Conservation (phyloP, 2,113 vertebrate species). For the Reinhardtius hippoglossoides region DNA sequence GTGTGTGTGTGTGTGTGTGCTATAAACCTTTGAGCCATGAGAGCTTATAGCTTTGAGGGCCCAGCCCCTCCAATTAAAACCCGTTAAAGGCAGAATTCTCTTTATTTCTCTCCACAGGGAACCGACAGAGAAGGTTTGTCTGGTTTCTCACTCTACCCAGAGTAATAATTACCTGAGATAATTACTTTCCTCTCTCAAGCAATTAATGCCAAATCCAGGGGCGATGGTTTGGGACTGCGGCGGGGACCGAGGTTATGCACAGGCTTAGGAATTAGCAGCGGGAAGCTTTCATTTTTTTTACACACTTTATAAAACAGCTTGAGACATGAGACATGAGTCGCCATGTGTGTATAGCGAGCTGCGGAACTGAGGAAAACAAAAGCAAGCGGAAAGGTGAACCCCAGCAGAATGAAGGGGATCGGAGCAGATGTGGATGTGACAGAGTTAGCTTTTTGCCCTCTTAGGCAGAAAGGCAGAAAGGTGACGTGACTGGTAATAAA, state of each 20-base stretch:
- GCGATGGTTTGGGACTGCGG: constrained; percentile 70
- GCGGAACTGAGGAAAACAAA: constrained; percentile 26
- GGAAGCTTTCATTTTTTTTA: constrained; percentile 53
- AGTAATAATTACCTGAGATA: constrained; percentile 87
- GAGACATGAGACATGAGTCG: constrained; percentile 37
- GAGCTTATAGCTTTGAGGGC: constrained; percentile 72
- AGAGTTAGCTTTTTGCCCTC: constrained; percentile 6
- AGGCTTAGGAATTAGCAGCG: constrained; percentile 59
- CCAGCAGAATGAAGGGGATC: constrained; percentile 22
- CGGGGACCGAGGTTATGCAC: constrained; percentile 54
- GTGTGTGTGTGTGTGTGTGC: constrained; percentile 40
- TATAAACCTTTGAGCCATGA: constrained; percentile 63
- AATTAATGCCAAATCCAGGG: constrained; percentile 82
- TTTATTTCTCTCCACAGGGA: constrained; percentile 73
- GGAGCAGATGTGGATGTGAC: constrained; percentile 32
- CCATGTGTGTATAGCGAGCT: not conserved
- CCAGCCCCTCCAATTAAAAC: constrained; percentile 82
- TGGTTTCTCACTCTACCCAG: constrained; percentile 77
- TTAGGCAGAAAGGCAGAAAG: too few species aligned
- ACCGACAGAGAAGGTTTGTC: constrained; percentile 62
- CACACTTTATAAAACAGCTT: constrained; percentile 43
- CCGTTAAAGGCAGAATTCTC: constrained; percentile 78
- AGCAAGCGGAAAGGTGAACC: constrained; percentile 6
- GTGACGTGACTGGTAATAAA: not conserved
- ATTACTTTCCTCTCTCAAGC: constrained; percentile 84